Base-by-base conservation (phyloP, 2,113 vertebrate species). In the Nannobrachium achirus region DNA sequence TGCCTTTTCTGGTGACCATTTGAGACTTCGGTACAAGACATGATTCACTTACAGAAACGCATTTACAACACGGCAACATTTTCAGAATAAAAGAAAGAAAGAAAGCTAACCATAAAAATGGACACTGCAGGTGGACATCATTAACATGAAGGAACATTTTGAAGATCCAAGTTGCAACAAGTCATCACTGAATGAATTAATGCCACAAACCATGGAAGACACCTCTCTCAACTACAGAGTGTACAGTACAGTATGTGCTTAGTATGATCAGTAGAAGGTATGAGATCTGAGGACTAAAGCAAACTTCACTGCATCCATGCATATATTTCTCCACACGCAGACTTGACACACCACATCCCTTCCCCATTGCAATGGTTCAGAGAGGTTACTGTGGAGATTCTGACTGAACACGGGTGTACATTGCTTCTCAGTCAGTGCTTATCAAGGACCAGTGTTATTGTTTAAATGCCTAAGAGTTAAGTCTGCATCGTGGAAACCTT, bases 221-320 rank as follows among this genome's bases (percentile, higher is more conserved):
- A 49, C 15, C 40, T 49, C 51, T 51, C 25, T n/a, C 62, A 63
- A 44, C 15, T 49, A 20, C 49, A 63, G 20, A 39, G 57, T 20
- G 1, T 18, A 33, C 25, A 33, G 25, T 33, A 33, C 25, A 33
- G 25, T 33, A n/a, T n/a, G n/a, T n/a, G n/a, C n/a, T 10, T 6
- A 33, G 25, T 33, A 39, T 73, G 1, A 46, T 64, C 7, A 25
- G 14, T 7, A 69, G 20, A 64, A 38, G 59, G 53, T 52, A 53
- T 39, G 14, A 13, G 11, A 48, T 16, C 18, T 4, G 8, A 19
- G 63, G 5, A 66, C 16, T 20, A 63, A 60, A 52, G 16, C 4
- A 79, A 55, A 63, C 15, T 69, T 66, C 55, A 39, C 63, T 67
- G 77, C 48, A 59, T 66, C 20, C 55, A 6, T 73, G 56, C 50